Evolutionary conservation across 2,113 vertebrate species (phyloP), one percentile per base, ranked within the genome.

Genomic region (Chionodraco myersi): DNA sequence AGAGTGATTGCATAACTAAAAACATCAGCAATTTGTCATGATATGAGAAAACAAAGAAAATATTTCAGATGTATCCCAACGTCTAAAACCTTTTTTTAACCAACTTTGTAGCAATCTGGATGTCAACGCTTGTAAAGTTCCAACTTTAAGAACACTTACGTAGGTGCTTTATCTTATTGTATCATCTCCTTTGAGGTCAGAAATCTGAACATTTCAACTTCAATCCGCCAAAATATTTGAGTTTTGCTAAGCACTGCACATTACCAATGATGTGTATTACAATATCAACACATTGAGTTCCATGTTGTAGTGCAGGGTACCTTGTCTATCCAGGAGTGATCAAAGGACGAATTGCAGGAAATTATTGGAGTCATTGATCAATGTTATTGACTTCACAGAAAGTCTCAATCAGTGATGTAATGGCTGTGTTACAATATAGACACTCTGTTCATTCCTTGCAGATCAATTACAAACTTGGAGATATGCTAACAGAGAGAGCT

Each of bases 381-480:
- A 61, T 56, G 34, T 64, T 72, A 81, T 58, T 72, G 79, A 87
- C 57, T 75, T 51, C 18, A n/a, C 26, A 44, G 45, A 82, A 83
- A 41, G 67, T 80, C 70, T 74, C 74, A 68, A 34, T 89, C 73
- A 79, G 75, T 77, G 41, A 51, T 74, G 30, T 70, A 57, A 84
- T 51, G 66, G 61, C 51, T 34, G 58, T 64, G n/a, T 69, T 47
- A 64, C 71, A 61, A 18, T 44, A 48, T 34, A 71, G 34, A 54
- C 49, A 10, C 60, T 52, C 48, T 75, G 45, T 52, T 58, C 34
- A 64, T 47, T 47, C 6, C 77, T 70, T 44, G 30, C 59, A 73
- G 47, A 86, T 81, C 54, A 72, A 68, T 83, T 44, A 51, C 26
- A 48, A 56, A 45, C 47, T 47, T 18, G 64, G 41, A 9, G 14